A percentile compares a stretch with the other conserved stretches of the same genome.
phyloP scores from a whole-genome alignment of 2,888 invertebrate species.

The Unio delphinus region DNA sequence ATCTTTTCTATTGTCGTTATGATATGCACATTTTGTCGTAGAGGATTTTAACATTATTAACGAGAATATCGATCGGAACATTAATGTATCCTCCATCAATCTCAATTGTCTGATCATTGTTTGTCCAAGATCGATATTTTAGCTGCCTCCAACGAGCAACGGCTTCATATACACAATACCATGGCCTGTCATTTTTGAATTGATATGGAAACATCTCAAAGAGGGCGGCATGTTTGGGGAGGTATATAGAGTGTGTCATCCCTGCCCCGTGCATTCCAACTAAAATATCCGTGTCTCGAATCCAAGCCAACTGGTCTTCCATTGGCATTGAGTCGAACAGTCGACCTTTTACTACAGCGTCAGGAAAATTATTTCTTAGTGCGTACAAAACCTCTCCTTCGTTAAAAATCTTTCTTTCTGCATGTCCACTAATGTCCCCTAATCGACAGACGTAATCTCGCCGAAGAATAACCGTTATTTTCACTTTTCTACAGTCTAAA shows the following conservation, averaged over 20 bases:
- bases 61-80: constrained; percentile 28
- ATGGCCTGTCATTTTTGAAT: constrained; percentile 39
- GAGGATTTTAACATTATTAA: constrained; percentile 17
- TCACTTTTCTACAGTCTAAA: constrained; percentile 42
- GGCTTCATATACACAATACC: constrained; percentile 46
- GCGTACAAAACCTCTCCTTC: constrained; percentile 48
- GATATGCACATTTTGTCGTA: no score
- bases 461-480: constrained; percentile 52
- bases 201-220: constrained; percentile 53
- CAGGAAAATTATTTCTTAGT: constrained; percentile 18
- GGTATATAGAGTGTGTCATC: constrained; percentile 58
- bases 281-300: constrained; percentile 54
- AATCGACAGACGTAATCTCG: constrained; percentile 61
- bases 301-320: constrained; percentile 48
- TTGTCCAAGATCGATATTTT: constrained; percentile 54
- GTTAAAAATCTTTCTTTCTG: constrained; percentile 58
- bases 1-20: no score
- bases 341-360: constrained; percentile 40
- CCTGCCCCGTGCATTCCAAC: constrained; percentile 68
- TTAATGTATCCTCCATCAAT: constrained; percentile 30
- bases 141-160: constrained; percentile 57
- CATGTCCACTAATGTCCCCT: constrained; percentile 52
- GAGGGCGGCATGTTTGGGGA: constrained; percentile 53
- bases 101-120: constrained; percentile 34
- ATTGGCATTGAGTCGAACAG: constrained; percentile 57